Evolutionary conservation across 1,140 invertebrate species (phyloP).

Genomic region (Gryllus bimaculatus): DNA sequence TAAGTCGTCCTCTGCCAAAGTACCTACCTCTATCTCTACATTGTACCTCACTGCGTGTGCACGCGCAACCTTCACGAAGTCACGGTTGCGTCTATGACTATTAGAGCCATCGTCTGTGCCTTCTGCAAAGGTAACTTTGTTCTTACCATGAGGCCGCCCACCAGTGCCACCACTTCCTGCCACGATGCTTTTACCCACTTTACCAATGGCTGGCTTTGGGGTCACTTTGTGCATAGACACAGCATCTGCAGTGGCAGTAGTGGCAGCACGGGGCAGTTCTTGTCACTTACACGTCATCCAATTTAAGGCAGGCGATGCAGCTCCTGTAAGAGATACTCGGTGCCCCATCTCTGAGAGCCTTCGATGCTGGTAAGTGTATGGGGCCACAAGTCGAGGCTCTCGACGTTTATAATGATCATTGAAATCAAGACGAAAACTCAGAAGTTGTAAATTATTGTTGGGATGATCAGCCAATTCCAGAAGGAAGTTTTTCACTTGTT

Average conservation of each 20-base stretch:
- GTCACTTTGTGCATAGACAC: neutral
- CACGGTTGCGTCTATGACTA: neutral
- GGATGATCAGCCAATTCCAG: slow-evolving; percentile 63
- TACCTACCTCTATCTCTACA: neutral
- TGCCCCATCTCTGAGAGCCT: slow-evolving; percentile 35
- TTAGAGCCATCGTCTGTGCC: neutral
- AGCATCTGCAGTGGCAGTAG: neutral
- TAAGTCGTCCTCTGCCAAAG: neutral
- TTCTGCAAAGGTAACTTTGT: neutral
- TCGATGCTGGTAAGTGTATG: slow-evolving; percentile 62
- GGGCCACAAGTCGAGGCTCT: slow-evolving; percentile 61
- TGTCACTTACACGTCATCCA: neutral
- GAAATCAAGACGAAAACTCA: slow-evolving; percentile 84
- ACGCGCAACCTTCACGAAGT: neutral
- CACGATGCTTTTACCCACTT: neutral
- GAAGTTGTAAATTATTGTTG: slow-evolving; percentile 72
- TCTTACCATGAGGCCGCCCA: neutral
- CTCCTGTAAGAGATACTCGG: neutral
- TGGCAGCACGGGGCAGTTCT: neutral
- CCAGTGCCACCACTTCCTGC: neutral
- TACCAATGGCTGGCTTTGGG: neutral
- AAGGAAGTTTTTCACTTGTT: slow-evolving; percentile 68
- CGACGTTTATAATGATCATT: slow-evolving; percentile 81
- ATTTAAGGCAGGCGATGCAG: neutral
- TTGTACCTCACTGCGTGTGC: neutral